These are phyloP conservation scores for Symphodus melops DNA, from an alignment of 2,113 vertebrate genomes.

Conservation along the genomic window DNA sequence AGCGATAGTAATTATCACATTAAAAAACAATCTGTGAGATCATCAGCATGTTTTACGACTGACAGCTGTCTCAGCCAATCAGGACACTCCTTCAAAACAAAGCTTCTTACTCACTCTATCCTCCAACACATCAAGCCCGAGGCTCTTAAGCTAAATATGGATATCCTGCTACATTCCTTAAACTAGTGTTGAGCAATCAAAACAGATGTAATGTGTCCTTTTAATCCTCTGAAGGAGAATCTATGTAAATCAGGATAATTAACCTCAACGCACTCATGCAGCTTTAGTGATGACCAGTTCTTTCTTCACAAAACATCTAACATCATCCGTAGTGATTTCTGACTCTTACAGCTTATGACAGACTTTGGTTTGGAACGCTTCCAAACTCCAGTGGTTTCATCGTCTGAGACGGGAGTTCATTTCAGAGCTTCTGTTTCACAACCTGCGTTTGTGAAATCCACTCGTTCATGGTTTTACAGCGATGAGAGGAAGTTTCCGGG, in stretches of 20 bases:
- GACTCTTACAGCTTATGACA: too few species aligned
- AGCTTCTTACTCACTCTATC: neutral
- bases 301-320: too few species aligned
- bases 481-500: conserved; percentile 30
- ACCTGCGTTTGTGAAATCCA: neutral
- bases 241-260: neutral
- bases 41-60: too few species aligned
- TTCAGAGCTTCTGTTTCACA: neutral
- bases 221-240: neutral
- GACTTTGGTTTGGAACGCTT: too few species aligned
- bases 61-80: neutral
- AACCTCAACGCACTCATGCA: neutral
- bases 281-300: neutral
- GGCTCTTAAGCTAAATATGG: conserved; percentile 9
- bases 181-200: neutral
- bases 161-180: neutral
- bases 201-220: neutral
- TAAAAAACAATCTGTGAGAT: neutral
- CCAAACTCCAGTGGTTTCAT: too few species aligned
- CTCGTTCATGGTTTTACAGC: neutral
- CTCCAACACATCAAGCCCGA: too few species aligned
- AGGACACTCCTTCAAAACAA: too few species aligned
- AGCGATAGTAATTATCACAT: too few species aligned
- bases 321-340: too few species aligned
- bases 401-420: neutral